Evolutionary conservation across 2,888 invertebrate genomes (phyloP), one percentile per base, ranked within the genome.

Genomic region (Heteromyza rotundicornis): DNA sequence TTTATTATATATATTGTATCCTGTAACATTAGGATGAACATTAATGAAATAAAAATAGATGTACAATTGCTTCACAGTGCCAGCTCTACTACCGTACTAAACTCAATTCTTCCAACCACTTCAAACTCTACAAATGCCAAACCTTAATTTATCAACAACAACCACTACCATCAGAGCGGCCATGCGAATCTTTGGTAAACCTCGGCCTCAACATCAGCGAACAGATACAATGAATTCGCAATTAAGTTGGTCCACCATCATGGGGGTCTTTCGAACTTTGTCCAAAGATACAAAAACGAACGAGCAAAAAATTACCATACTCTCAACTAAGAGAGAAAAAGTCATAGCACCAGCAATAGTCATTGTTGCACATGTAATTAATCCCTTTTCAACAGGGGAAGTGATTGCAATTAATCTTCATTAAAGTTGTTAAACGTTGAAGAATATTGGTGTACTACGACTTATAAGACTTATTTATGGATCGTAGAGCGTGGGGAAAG

Each of bases 321-420:
- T 40, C n/a, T n/a, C 12, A 40, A 40, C 40, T 3, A 40, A 3
- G 40, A 40, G 40, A n/a, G 12, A 40, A 40, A 40, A n/a, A n/a
- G 8, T 5, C 7, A 40, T n/a, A 36, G 22, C 40, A 44, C 40
- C 5, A 52, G 12, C 20, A 55, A 36, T 22, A 57, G 57, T 58
- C 52, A 49, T 58, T 59, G 59, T 59, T 23, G 40, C 52, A 36
- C 63, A 64, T 70, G 75, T 79, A 78, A 79, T 78, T 78, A 78
- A 78, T 78, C 75, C 80, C 70, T 68, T 72, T 78, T 78, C 78
- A 77, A 75, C 70, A 71, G 71, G 77, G 72, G 73, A 74, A 75
- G 79, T 73, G 78, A 79, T 78, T 79, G 81, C 82, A 81, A 81
- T 81, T 81, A 82, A 82, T 81, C 81, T 81, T 81, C 81, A 82